Conservation (phyloP, 2,888 invertebrate species). For the Deilephila elpenor region DNA sequence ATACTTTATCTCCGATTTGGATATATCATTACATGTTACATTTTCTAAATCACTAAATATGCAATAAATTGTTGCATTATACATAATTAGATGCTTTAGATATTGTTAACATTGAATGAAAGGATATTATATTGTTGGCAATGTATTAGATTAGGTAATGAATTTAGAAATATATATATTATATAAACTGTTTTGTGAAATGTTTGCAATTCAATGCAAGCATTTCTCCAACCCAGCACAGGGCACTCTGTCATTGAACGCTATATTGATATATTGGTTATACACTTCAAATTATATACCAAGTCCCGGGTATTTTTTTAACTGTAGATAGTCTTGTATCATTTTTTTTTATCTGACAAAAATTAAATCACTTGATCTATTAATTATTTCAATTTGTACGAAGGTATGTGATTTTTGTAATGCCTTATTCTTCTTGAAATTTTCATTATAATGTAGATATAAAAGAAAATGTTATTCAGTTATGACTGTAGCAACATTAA, state of each 20-base stretch:
- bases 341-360: not conserved
- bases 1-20: constrained; percentile 44
- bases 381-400: not conserved
- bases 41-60: constrained; percentile 39
- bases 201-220: constrained; percentile 5
- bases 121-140: constrained; percentile 58
- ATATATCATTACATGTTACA: constrained; percentile 41
- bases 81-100: constrained; percentile 56
- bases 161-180: constrained; percentile 26
- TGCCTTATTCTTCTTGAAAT: not conserved
- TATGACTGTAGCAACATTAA: not conserved
- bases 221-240: not conserved
- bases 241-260: not conserved
- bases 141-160: constrained; percentile 54
- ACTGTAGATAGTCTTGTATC: not conserved
- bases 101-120: constrained; percentile 55
- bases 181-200: constrained; percentile 20
- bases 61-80: constrained; percentile 45
- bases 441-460: not conserved
- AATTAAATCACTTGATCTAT: constrained; percentile 1
- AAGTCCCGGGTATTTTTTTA: not conserved
- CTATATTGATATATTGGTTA: constrained; percentile 4
- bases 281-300: not conserved
- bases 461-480: not conserved
- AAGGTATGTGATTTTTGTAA: constrained; percentile 23